Percentiles rank a stretch among this genome's conserved stretches.
Evolutionary conservation across 2,113 vertebrate genomes (phyloP).

Genomic region (Triplophysa tibetana): DNA sequence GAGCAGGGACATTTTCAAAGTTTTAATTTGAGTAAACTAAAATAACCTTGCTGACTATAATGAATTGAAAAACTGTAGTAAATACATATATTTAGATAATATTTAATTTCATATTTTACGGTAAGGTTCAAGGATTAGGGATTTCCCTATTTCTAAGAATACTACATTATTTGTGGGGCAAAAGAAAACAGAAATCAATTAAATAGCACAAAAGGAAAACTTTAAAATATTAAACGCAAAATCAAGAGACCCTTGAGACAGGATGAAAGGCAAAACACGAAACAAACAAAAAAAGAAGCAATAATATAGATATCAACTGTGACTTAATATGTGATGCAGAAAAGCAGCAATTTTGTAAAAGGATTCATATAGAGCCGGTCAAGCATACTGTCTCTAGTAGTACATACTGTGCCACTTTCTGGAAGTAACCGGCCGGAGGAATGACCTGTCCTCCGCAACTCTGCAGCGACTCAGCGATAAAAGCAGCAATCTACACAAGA

Average conservation of each 20-base stretch:
- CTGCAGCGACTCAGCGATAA: conserved; percentile 97
- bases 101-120: no score
- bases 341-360: conserved; percentile 6
- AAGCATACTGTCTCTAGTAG: conserved; percentile 6
- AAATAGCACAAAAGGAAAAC: no score
- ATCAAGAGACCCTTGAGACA: not conserved
- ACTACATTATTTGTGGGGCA: no score
- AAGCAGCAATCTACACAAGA: conserved; percentile 91
- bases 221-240: not conserved
- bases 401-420: conserved; percentile 97
- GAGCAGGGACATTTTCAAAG: no score
- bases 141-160: no score
- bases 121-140: no score
- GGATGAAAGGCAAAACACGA: not conserved
- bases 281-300: not conserved
- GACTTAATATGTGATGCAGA: not conserved
- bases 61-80: no score
- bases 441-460: conserved; percentile 98
- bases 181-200: no score
- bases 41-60: no score
- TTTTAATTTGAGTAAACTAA: no score
- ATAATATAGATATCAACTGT: not conserved
- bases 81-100: no score
- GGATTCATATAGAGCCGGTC: not conserved
- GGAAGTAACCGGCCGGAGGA: conserved; percentile 93